phyloP scores from a whole-genome alignment of 2,888 invertebrate genomes.

The Drosophila tripunctata region DNA sequence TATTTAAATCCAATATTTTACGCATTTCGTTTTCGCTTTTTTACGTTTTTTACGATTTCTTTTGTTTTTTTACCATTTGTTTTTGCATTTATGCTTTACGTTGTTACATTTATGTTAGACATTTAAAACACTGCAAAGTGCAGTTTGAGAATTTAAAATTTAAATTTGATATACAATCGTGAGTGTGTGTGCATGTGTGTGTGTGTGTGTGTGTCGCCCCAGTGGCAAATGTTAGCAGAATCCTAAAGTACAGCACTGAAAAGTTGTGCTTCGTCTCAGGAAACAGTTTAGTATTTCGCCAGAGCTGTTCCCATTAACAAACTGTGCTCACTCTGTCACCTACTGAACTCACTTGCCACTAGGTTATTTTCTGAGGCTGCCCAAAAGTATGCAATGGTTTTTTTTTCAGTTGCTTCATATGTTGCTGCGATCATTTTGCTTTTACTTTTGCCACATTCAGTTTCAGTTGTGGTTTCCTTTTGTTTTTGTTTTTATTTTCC shows the following conservation, averaged over 20 bases:
- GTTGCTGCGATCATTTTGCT: slow-evolving; percentile 1
- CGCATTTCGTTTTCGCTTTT: slow-evolving; percentile 36
- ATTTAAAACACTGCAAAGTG: slow-evolving; percentile 76
- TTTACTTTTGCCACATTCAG: background rate
- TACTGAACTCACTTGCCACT: too few species aligned
- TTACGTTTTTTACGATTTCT: background rate
- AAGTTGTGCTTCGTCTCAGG: too few species aligned
- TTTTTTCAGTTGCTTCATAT: too few species aligned
- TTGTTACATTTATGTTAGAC: slow-evolving; percentile 62
- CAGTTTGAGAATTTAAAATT: slow-evolving; percentile 69
- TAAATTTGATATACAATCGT: slow-evolving; percentile 34
- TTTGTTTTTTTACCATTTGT: background rate
- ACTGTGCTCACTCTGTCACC: too few species aligned
- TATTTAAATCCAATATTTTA: slow-evolving; percentile 67
- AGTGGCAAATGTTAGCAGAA: too few species aligned
- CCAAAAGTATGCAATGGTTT: slow-evolving; percentile 29
- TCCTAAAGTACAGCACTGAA: too few species aligned
- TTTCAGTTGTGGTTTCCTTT: slow-evolving; percentile 5
- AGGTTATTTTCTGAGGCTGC: slow-evolving; percentile 4
- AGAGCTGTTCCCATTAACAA: too few species aligned
- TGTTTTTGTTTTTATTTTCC: background rate
- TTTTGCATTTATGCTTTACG: slow-evolving; percentile 37
- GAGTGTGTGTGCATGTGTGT: slow-evolving; percentile 11
- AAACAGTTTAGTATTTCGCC: too few species aligned
- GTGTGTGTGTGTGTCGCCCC: slow-evolving; percentile 7